Percentiles rank a stretch among this genome's conserved stretches.
Conservation (phyloP, 2,113 vertebrate genomes). For the Tragulus kanchil region DNA sequence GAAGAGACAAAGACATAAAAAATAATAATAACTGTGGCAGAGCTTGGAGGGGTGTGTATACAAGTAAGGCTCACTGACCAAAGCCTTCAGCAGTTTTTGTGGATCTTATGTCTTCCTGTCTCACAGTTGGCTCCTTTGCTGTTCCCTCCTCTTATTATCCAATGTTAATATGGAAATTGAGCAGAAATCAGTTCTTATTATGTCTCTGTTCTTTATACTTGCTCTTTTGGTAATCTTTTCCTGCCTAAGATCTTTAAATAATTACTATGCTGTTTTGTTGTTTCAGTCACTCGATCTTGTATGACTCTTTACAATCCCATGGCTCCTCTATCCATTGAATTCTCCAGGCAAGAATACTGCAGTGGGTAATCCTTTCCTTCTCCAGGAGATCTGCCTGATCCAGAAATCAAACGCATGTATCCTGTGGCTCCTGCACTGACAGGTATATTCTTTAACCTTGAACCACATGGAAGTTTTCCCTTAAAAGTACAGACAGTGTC, state of each 20-base stretch:
- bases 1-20: background rate
- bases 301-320: background rate
- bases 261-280: background rate
- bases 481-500: background rate
- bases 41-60: background rate
- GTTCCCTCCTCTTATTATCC: background rate
- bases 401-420: background rate
- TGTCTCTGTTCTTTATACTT: background rate
- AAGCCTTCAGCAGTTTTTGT: background rate
- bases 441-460: background rate
- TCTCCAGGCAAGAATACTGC: background rate
- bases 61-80: too few relatives aligned
- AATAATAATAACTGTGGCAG: background rate
- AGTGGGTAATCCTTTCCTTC: background rate
- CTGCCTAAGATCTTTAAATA: background rate
- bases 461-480: background rate
- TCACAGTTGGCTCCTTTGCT: background rate
- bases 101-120: fast-evolving
- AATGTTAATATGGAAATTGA: background rate
- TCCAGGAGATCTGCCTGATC: background rate
- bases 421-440: background rate
- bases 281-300: background rate
- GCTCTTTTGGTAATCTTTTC: background rate
- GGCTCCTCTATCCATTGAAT: background rate
- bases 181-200: too few relatives aligned